phyloP scores from a whole-genome alignment of 2,797 vertebrate species.

The Poecilia picta region DNA sequence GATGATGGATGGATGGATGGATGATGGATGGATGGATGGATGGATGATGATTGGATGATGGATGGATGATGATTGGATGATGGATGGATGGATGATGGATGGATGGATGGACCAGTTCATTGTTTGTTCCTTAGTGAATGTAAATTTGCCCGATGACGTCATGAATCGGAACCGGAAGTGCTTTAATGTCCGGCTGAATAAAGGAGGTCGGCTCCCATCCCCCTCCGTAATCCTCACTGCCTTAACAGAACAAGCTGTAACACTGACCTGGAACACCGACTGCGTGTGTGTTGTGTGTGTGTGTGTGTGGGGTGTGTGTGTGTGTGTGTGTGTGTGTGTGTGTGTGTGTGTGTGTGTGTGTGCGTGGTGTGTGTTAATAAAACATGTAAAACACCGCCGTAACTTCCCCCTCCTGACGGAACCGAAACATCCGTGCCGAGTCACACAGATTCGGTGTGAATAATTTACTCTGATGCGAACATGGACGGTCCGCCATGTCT shows the following conservation, averaged over 20 bases:
- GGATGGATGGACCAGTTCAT: too few relatives aligned
- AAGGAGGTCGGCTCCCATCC: slow-evolving; percentile 51
- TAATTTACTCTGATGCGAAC: slow-evolving; percentile 59
- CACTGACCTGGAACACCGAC: slow-evolving; percentile 34
- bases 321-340: slow-evolving; percentile 9
- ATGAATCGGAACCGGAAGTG: too few relatives aligned
- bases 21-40: too few relatives aligned
- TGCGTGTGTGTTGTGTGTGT: slow-evolving; percentile 17
- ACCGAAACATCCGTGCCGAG: slow-evolving; percentile 29
- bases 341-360: slow-evolving; percentile 12
- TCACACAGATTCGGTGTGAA: slow-evolving; percentile 37
- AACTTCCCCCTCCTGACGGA: not conserved
- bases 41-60: too few relatives aligned
- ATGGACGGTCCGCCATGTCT: slow-evolving; percentile 30
- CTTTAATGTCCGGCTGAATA: slow-evolving; percentile 7
- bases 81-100: too few relatives aligned
- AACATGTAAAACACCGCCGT: slow-evolving; percentile 35
- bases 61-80: too few relatives aligned
- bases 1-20: too few relatives aligned
- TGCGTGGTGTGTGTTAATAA: slow-evolving; percentile 50
- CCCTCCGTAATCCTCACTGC: slow-evolving; percentile 32
- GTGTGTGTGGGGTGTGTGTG: not conserved
- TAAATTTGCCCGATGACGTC: too few relatives aligned
- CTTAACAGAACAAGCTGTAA: slow-evolving; percentile 53
- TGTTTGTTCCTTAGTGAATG: too few relatives aligned